Evolutionary conservation across 1,140 invertebrate genomes (phyloP).

Genomic region (Homalodisca vitripennis): DNA sequence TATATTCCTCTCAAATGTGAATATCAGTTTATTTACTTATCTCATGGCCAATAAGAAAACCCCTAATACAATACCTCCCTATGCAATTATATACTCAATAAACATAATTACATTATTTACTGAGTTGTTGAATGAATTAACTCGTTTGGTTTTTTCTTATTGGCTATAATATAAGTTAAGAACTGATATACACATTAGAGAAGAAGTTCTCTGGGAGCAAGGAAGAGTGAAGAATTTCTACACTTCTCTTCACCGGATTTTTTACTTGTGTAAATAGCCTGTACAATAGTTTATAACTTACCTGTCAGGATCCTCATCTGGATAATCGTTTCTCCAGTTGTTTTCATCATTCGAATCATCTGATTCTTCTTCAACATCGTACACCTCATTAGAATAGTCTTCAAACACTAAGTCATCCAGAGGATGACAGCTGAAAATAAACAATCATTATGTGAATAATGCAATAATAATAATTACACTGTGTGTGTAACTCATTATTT

Average conservation of each 20-base stretch:
- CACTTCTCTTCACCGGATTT: not conserved
- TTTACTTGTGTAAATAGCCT: not conserved
- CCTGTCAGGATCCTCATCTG: slow-evolving; percentile 42
- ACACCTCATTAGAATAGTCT: slow-evolving; percentile 21
- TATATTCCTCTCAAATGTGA: too few relatives aligned
- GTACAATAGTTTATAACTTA: not conserved
- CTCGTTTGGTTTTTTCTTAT: not conserved
- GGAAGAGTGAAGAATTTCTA: not conserved
- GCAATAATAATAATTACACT: too few relatives aligned
- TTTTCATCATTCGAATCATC: slow-evolving; percentile 48
- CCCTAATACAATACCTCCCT: too few relatives aligned
- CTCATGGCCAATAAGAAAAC: too few relatives aligned
- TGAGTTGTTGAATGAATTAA: not conserved
- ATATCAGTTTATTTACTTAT: too few relatives aligned
- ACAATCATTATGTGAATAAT: too few relatives aligned
- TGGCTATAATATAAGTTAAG: not conserved
- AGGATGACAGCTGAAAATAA: slow-evolving; percentile 20
- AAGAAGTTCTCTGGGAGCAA: too few relatives aligned
- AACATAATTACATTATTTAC: not conserved
- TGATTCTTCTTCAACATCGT: slow-evolving; percentile 38
- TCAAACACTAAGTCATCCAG: slow-evolving; percentile 33
- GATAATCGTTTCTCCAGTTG: slow-evolving; percentile 46
- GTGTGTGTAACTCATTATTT: too few relatives aligned
- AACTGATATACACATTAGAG: not conserved
- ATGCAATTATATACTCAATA: too few relatives aligned